These are phyloP conservation scores for Drosophila tropicalis DNA, from an alignment of 1,140 invertebrate genomes.

Conservation along the genomic window DNA sequence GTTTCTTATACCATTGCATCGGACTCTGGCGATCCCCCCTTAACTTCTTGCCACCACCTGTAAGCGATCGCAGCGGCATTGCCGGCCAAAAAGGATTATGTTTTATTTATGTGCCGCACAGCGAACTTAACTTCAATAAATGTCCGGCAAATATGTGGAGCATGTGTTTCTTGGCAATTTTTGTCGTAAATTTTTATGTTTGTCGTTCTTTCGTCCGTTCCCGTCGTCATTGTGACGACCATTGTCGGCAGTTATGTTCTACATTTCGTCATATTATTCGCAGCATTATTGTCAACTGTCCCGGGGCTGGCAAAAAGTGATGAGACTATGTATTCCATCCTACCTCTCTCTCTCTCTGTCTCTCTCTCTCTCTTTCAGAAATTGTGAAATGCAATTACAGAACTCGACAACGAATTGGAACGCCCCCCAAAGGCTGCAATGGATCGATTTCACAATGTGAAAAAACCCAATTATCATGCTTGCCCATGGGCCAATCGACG, in stretches of 20 bases:
- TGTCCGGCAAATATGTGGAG: slow-evolving; percentile 83
- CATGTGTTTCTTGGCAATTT: slow-evolving; percentile 83
- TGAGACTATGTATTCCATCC: slow-evolving; percentile 51
- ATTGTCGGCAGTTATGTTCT: slow-evolving; percentile 77
- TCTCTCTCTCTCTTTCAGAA: slow-evolving; percentile 55
- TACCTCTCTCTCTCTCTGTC: slow-evolving; percentile 11
- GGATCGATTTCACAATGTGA: slow-evolving; percentile 64
- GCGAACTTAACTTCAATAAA: slow-evolving; percentile 83
- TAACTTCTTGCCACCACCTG: not conserved
- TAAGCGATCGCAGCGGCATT: slow-evolving; percentile 48
- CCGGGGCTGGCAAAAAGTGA: slow-evolving; percentile 58
- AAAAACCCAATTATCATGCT: slow-evolving; percentile 75
- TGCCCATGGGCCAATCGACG: slow-evolving; percentile 45
- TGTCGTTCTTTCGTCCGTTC: slow-evolving; percentile 40
- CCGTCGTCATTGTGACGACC: slow-evolving; percentile 13
- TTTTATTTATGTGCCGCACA: slow-evolving; percentile 82
- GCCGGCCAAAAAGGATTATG: slow-evolving; percentile 69
- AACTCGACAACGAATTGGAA: slow-evolving; percentile 21
- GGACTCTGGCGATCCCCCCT: not conserved
- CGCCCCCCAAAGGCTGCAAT: slow-evolving; percentile 40
- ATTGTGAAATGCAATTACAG: slow-evolving; percentile 78
- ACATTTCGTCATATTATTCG: slow-evolving; percentile 83
- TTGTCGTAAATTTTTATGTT: slow-evolving; percentile 82
- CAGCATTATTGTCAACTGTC: slow-evolving; percentile 79
- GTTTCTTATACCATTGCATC: slow-evolving; percentile 22